Conservation (phyloP, 2,113 vertebrate species). For the Mirza zaza region DNA sequence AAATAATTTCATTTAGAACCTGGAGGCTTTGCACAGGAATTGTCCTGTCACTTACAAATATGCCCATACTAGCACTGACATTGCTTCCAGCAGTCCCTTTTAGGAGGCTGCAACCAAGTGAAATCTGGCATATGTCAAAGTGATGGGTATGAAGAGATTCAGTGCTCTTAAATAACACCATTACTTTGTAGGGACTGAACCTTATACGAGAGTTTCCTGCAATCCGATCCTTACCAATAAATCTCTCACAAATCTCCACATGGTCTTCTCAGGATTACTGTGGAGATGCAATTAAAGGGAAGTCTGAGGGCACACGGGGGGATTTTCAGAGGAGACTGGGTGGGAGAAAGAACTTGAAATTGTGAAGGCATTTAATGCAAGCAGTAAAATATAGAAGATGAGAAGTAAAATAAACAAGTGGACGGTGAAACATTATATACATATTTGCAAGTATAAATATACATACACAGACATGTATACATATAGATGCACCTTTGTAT, state of each 20-base stretch:
- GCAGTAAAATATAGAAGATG: neutral
- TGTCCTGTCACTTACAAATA: constrained; percentile 52
- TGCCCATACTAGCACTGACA: neutral
- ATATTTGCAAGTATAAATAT: neutral
- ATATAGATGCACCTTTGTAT: neutral
- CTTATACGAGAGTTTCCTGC: neutral
- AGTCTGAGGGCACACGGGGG: neutral
- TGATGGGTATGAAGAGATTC: neutral
- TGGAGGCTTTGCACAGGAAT: constrained; percentile 46
- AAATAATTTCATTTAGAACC: constrained; percentile 61
- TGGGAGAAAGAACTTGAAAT: neutral
- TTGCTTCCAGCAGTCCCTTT: constrained; percentile 28
- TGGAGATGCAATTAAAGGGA: neutral
- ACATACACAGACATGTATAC: too few relatives aligned
- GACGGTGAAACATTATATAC: neutral
- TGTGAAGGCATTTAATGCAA: neutral
- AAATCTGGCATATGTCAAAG: constrained; percentile 11
- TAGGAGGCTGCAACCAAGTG: neutral
- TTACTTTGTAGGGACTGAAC: constrained; percentile 36
- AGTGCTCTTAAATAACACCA: constrained; percentile 37
- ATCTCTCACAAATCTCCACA: neutral
- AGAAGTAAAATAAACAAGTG: neutral
- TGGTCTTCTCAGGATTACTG: neutral
- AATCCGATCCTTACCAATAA: neutral
- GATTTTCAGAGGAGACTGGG: neutral